These are phyloP conservation scores for Macrochelys suwanniensis DNA, from an alignment of 2,797 vertebrate genomes.

Conservation along the genomic window DNA sequence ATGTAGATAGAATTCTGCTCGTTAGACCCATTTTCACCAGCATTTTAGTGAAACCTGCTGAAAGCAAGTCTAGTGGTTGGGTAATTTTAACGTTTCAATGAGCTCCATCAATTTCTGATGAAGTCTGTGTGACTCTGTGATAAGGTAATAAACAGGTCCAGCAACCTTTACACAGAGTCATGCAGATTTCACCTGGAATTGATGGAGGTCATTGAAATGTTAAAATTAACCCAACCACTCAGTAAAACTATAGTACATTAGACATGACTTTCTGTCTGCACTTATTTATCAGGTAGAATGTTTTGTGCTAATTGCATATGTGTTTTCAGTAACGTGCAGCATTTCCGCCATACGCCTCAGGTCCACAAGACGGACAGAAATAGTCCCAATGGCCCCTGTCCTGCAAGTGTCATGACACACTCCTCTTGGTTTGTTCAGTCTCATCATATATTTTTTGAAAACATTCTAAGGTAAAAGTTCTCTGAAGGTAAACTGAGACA, in stretches of 20 bases:
- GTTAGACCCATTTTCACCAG: neutral
- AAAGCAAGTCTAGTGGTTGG: neutral
- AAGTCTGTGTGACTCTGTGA: neutral
- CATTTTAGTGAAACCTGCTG: neutral
- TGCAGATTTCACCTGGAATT: neutral
- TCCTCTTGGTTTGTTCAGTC: neutral
- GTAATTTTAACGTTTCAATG: neutral
- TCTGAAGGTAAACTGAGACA: neutral
- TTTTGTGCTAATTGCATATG: neutral
- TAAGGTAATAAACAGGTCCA: neutral
- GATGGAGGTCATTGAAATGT: neutral
- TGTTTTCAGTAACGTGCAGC: neutral
- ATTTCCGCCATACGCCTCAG: neutral
- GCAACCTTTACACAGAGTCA: neutral
- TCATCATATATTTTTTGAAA: neutral
- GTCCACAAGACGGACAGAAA: neutral
- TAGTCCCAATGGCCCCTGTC: neutral
- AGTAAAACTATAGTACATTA: neutral
- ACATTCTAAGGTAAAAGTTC: neutral
- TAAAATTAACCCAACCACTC: neutral
- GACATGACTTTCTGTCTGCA: neutral
- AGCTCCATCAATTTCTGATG: neutral
- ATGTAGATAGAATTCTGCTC: neutral
- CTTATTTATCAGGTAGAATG: neutral
- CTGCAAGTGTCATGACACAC: neutral